These are phyloP conservation scores for Poeciliopsis gracilis DNA, from an alignment of 2,797 vertebrate genomes.

Conservation along the genomic window DNA sequence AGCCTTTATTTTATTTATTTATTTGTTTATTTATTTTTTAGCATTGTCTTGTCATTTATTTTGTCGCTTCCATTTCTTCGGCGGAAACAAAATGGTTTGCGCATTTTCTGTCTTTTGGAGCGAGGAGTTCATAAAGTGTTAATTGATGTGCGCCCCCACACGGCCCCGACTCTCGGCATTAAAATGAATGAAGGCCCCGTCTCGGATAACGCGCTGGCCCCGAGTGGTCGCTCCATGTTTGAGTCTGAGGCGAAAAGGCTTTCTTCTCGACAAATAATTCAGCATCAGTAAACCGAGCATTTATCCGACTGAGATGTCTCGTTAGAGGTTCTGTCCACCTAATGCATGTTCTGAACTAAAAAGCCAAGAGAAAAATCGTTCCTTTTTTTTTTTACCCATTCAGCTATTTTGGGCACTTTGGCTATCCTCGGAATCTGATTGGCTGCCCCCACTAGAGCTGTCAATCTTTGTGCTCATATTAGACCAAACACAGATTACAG, in stretches of 20 bases:
- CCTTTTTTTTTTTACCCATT: constrained; percentile 6
- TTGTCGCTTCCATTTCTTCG: constrained; percentile 6
- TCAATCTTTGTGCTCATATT: too few species aligned
- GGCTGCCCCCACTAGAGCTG: too few species aligned
- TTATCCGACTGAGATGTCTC: constrained; percentile 20
- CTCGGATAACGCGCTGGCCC: constrained; percentile 11
- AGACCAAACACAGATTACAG: too few species aligned
- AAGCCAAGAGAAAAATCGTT: constrained; percentile 3
- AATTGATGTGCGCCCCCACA: constrained; percentile 19
- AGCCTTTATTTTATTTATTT: constrained; percentile 20
- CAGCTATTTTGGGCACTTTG: too few species aligned
- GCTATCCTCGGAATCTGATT: too few species aligned
- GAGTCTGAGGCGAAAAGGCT: constrained; percentile 7
- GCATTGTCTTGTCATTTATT: constrained; percentile 23
- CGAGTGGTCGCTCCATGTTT: constrained; percentile 13
- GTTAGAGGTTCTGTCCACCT: not conserved
- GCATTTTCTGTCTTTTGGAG: constrained; percentile 15
- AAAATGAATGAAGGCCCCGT: constrained; percentile 25
- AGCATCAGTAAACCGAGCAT: constrained; percentile 15
- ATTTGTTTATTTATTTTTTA: not conserved
- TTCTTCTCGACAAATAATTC: constrained; percentile 19
- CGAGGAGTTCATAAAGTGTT: constrained; percentile 5
- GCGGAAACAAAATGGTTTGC: constrained; percentile 7
- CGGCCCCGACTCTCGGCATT: constrained; percentile 16
- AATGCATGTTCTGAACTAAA: not conserved